Conservation (phyloP, 1,140 invertebrate genomes). For the Heliothis virescens region DNA sequence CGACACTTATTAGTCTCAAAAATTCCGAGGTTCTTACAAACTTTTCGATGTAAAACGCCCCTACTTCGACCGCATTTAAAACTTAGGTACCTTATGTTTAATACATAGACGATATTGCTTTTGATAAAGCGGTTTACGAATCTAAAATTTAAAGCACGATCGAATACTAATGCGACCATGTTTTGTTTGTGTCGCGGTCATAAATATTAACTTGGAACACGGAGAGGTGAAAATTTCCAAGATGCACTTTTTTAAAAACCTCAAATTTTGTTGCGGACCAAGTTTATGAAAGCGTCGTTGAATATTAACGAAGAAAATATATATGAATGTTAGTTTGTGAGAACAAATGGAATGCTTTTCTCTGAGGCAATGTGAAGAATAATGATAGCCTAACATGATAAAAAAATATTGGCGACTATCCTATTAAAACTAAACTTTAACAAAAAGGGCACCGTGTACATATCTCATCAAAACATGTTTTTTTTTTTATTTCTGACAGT, state of each 20-base stretch:
- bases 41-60: slow-evolving; percentile 76
- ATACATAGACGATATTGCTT: slow-evolving; percentile 84
- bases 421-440: background rate
- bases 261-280: slow-evolving; percentile 13
- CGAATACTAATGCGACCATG: slow-evolving; percentile 79
- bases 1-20: slow-evolving; percentile 85
- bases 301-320: slow-evolving; percentile 10
- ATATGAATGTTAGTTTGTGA: slow-evolving; percentile 20
- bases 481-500: slow-evolving; percentile 69
- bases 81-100: slow-evolving; percentile 82
- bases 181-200: slow-evolving; percentile 74
- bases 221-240: slow-evolving; percentile 64
- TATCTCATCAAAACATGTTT: slow-evolving; percentile 73
- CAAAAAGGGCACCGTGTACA: slow-evolving; percentile 1
- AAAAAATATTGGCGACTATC: background rate
- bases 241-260: slow-evolving; percentile 42
- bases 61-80: slow-evolving; percentile 75
- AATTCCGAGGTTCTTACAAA: slow-evolving; percentile 77
- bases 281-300: slow-evolving; percentile 16
- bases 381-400: slow-evolving; percentile 4
- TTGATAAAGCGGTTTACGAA: slow-evolving; percentile 84
- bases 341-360: slow-evolving; percentile 18
- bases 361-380: background rate
- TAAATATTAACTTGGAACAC: slow-evolving; percentile 76
- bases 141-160: slow-evolving; percentile 84